Evolutionary conservation across 2,797 vertebrate species (phyloP).

Genomic region (Pseudomugil tenellus): DNA sequence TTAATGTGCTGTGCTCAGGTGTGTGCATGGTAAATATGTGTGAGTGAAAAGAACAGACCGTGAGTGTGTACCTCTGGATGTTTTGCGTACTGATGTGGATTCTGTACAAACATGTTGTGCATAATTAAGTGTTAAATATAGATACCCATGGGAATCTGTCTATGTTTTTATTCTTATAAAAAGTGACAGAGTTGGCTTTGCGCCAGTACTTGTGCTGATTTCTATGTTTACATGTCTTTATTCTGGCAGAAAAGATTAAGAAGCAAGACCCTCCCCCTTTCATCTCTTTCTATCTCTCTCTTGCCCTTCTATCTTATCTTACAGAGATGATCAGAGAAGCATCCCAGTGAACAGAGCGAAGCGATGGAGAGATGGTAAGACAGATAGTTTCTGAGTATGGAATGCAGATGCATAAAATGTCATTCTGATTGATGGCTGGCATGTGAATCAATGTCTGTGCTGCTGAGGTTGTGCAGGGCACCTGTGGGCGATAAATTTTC

Average conservation of each 20-base stretch:
- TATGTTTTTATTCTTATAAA: constrained; percentile 10
- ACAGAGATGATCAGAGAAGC: constrained; percentile 81
- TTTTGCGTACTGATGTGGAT: constrained; percentile 58
- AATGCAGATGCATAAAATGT: constrained; percentile 62
- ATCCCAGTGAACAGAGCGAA: constrained; percentile 83
- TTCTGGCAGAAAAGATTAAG: constrained; percentile 62
- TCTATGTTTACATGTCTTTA: constrained; percentile 67
- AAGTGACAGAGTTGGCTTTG: constrained; percentile 53
- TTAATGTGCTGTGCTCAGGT: constrained; percentile 68
- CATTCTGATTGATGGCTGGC: constrained; percentile 64
- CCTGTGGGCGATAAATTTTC: constrained; percentile 51
- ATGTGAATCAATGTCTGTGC: constrained; percentile 60
- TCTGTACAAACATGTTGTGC: constrained; percentile 46
- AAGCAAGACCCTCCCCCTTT: constrained; percentile 58
- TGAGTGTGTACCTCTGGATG: constrained; percentile 45
- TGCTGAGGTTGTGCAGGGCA: constrained; percentile 65
- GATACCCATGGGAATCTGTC: constrained; percentile 37
- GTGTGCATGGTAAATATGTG: constrained; percentile 49
- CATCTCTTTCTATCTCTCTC: constrained; percentile 47
- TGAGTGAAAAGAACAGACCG: constrained; percentile 37
- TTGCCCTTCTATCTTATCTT: constrained; percentile 64
- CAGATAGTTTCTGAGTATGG: constrained; percentile 55
- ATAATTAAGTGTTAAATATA: constrained; percentile 57
- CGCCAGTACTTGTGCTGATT: constrained; percentile 44
- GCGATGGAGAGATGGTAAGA: constrained; percentile 89